phyloP scores from a whole-genome alignment of 2,888 invertebrate species.

The Hirtodrosophila histrioides region DNA sequence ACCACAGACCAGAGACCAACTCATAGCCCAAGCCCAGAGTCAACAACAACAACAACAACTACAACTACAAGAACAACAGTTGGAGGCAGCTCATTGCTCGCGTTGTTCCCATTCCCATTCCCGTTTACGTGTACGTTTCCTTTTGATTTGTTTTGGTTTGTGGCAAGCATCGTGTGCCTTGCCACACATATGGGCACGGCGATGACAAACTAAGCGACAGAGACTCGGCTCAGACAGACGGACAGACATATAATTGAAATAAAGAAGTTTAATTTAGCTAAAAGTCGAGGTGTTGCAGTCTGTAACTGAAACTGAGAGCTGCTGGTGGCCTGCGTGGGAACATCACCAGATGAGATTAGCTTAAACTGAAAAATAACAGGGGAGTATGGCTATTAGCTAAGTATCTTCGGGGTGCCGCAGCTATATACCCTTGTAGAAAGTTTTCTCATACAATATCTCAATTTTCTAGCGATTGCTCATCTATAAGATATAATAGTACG shows the following conservation, averaged over 20 bases:
- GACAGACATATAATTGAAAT: constrained; percentile 73
- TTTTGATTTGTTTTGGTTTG: constrained; percentile 53
- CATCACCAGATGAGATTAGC: constrained; percentile 45
- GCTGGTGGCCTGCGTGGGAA: constrained; percentile 64
- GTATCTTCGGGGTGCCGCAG: too few species aligned
- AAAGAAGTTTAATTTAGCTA: constrained; percentile 76
- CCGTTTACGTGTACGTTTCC: constrained; percentile 26
- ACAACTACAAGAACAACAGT: constrained; percentile 17
- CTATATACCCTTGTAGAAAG: too few species aligned
- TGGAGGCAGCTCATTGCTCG: constrained; percentile 58
- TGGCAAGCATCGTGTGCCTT: constrained; percentile 61
- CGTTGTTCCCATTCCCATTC: constrained; percentile 74
- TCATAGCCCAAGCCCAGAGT: constrained; percentile 48
- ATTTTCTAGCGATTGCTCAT: too few species aligned
- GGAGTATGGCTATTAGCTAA: not conserved
- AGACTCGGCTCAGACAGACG: constrained; percentile 36
- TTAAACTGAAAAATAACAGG: constrained; percentile 1
- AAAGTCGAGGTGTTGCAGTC: constrained; percentile 62
- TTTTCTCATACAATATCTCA: too few species aligned
- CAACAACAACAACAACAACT: constrained; percentile 16
- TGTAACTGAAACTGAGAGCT: constrained; percentile 38
- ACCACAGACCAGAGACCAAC: constrained; percentile 37
- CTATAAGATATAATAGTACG: too few species aligned
- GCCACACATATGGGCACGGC: constrained; percentile 77
- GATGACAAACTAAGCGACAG: constrained; percentile 70